phyloP scores from a whole-genome alignment of 2,797 vertebrate species.

The Netta rufina region DNA sequence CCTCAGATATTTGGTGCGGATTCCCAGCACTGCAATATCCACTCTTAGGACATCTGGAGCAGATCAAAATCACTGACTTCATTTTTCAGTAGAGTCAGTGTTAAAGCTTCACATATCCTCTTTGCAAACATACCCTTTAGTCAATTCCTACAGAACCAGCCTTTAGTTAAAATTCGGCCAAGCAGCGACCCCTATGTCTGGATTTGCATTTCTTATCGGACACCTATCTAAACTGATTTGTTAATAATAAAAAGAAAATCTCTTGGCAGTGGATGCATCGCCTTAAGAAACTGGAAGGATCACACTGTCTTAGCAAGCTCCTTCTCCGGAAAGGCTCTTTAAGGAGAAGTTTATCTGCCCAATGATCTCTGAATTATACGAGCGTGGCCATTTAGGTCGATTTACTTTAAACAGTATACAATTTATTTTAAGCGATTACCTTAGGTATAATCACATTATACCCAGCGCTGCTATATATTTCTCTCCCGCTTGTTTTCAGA shows the following conservation, averaged over 20 bases:
- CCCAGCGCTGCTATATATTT: not conserved
- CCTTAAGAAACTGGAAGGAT: slow-evolving; percentile 62
- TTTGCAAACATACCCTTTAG: slow-evolving; percentile 62
- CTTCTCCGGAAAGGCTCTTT: slow-evolving; percentile 40
- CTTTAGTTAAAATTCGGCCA: slow-evolving; percentile 72
- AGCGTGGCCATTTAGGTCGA: slow-evolving; percentile 65
- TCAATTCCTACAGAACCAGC: slow-evolving; percentile 24
- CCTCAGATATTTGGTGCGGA: slow-evolving; percentile 91
- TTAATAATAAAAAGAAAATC: slow-evolving; percentile 71
- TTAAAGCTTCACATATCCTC: slow-evolving; percentile 82
- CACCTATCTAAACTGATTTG: slow-evolving; percentile 61
- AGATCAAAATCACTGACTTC: slow-evolving; percentile 91
- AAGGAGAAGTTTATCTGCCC: slow-evolving; percentile 60
- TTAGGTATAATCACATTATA: slow-evolving; percentile 57
- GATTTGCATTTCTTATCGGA: slow-evolving; percentile 54
- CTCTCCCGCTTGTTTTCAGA: slow-evolving; percentile 28
- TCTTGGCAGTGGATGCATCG: slow-evolving; percentile 52
- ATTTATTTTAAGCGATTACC: slow-evolving; percentile 71
- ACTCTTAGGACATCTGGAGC: slow-evolving; percentile 90
- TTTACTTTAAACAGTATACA: slow-evolving; percentile 66
- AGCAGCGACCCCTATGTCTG: slow-evolving; percentile 79
- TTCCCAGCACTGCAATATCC: slow-evolving; percentile 88
- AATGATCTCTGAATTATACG: slow-evolving; percentile 63
- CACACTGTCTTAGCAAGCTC: slow-evolving; percentile 55
- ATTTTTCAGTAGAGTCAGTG: slow-evolving; percentile 86